These are phyloP conservation scores for Anthoscopus minutus DNA, from an alignment of 2,113 vertebrate species.

Conservation along the genomic window DNA sequence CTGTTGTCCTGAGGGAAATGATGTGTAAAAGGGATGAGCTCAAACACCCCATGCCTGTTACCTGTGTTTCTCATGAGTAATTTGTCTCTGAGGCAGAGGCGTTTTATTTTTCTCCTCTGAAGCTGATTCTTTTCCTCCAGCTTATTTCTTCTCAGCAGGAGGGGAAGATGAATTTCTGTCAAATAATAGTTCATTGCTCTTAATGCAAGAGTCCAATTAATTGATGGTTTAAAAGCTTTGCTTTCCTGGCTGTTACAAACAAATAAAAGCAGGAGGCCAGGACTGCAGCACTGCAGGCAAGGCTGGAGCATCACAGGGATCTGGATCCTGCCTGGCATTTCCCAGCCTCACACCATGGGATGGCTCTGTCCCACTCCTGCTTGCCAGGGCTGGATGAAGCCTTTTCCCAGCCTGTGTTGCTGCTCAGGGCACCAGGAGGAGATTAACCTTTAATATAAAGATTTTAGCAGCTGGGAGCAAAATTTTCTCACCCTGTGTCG, in stretches of 20 bases:
- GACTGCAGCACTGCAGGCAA: not conserved
- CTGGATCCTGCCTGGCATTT: not conserved
- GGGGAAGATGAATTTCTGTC: conserved; percentile 39
- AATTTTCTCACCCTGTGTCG: not conserved
- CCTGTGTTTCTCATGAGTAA: not conserved
- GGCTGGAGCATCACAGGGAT: not conserved
- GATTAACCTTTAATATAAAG: fast-evolving
- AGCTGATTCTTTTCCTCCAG: not conserved
- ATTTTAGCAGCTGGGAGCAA: not conserved
- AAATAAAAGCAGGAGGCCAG: not conserved
- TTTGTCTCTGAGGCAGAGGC: conserved; percentile 7
- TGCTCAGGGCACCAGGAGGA: not conserved
- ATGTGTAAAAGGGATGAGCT: conserved; percentile 8
- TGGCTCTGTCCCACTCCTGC: not conserved
- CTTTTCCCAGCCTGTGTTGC: not conserved
- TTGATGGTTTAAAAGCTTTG: conserved; percentile 33
- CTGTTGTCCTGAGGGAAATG: conserved; percentile 22
- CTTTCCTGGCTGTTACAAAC: not conserved
- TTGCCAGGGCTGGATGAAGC: fast-evolving
- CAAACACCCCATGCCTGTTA: not conserved
- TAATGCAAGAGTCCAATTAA: conserved; percentile 51
- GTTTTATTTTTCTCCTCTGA: not conserved
- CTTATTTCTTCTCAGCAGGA: conserved; percentile 48
- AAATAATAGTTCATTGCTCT: conserved; percentile 14
- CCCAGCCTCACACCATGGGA: fast-evolving